Conservation (phyloP, 2,888 invertebrate genomes). For the Bellardia bayeri region DNA sequence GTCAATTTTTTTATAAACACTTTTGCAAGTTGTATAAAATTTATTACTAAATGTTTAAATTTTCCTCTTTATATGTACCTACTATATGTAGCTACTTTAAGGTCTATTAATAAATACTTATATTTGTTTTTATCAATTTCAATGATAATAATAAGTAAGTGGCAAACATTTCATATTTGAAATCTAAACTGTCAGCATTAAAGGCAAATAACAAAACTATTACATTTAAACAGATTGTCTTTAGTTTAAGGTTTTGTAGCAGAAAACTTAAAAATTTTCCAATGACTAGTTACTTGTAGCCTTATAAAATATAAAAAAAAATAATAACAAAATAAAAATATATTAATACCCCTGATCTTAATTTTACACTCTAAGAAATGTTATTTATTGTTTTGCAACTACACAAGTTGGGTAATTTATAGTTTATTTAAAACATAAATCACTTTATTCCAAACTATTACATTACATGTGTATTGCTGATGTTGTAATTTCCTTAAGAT, state of each 20-base stretch:
- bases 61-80: no score
- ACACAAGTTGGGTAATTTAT: background rate
- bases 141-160: background rate
- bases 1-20: slow-evolving; percentile 38
- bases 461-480: background rate
- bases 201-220: no score
- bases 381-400: background rate
- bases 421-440: background rate
- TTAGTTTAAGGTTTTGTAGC: no score
- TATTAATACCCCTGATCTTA: slow-evolving; percentile 33
- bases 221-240: no score
- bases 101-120: background rate
- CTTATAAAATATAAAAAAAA: background rate
- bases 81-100: no score
- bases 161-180: slow-evolving; percentile 8
- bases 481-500: slow-evolving; percentile 45
- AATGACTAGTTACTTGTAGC: background rate
- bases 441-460: background rate
- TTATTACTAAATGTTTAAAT: slow-evolving; percentile 16
- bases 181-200: background rate
- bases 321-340: background rate
- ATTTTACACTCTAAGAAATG: background rate
- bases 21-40: slow-evolving; percentile 32
- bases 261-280: background rate
- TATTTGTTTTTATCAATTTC: background rate